Percentiles rank a stretch among this genome's conserved stretches.
Evolutionary conservation across 2,113 vertebrate species (phyloP).

Genomic region (Noturus placidus): DNA sequence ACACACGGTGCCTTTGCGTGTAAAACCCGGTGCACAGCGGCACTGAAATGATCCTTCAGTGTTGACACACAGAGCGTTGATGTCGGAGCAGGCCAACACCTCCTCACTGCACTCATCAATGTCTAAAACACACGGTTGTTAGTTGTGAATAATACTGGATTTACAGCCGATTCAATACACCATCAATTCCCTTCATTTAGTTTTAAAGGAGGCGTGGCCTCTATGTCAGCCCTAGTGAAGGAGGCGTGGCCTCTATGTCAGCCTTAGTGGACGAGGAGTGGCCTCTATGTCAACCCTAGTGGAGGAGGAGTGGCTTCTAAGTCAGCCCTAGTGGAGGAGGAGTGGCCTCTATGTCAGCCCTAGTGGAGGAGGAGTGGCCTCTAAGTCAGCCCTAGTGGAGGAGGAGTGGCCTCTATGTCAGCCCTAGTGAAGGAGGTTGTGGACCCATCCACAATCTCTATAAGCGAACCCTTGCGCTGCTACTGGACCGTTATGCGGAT

Average conservation of each 20-base stretch:
- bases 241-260: background rate
- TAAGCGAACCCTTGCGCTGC: background rate
- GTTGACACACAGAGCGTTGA: constrained; percentile 84
- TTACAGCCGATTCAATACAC: background rate
- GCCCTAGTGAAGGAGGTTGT: no score
- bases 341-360: background rate
- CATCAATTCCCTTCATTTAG: background rate
- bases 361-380: background rate
- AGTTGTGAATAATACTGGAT: background rate
- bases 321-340: background rate
- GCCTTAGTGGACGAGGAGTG: background rate
- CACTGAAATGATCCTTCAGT: constrained; percentile 84
- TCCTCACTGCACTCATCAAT: constrained; percentile 83
- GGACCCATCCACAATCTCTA: no score
- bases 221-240: background rate
- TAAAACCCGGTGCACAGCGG: constrained; percentile 77
- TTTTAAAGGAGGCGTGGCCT: background rate
- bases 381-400: background rate
- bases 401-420: background rate
- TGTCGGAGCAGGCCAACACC: constrained; percentile 75
- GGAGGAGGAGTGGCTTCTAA: background rate
- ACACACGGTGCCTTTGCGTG: constrained; percentile 70
- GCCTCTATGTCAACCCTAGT: no score
- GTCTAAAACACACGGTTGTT: constrained; percentile 65
- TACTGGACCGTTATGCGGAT: background rate